Conservation (phyloP, 2,888 invertebrate genomes). For the Dione juno region DNA sequence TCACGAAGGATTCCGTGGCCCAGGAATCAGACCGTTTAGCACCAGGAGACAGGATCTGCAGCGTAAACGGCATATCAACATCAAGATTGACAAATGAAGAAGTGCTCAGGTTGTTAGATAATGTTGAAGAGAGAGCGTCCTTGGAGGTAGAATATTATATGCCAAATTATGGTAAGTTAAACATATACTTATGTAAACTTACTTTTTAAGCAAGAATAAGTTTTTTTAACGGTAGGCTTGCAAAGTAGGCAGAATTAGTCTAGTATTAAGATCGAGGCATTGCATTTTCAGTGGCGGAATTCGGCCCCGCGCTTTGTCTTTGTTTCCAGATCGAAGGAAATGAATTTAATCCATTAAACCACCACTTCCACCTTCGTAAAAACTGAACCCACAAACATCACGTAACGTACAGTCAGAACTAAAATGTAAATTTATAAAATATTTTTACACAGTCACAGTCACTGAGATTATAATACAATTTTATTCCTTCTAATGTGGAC, state of each 20-base stretch:
- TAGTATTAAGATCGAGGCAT: too few species aligned
- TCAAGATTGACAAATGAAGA: constrained; percentile 90
- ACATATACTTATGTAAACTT: too few species aligned
- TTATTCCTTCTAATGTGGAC: not conserved
- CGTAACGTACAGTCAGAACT: too few species aligned
- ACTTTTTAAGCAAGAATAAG: too few species aligned
- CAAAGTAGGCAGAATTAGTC: too few species aligned
- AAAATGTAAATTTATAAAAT: not conserved
- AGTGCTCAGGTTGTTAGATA: constrained; percentile 88
- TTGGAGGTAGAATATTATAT: constrained; percentile 93
- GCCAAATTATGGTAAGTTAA: constrained; percentile 89
- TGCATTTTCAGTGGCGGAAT: too few species aligned
- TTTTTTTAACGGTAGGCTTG: too few species aligned
- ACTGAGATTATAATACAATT: not conserved
- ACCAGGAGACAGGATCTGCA: constrained; percentile 91
- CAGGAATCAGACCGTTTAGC: constrained; percentile 89
- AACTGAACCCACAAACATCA: too few species aligned
- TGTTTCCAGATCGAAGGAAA: too few species aligned
- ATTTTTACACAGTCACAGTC: not conserved
- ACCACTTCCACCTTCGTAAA: too few species aligned
- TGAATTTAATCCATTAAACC: too few species aligned
- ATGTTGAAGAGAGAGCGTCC: constrained; percentile 88
- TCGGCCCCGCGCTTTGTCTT: too few species aligned
- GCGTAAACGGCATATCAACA: constrained; percentile 92
- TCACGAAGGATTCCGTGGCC: constrained; percentile 88